phyloP scores from a whole-genome alignment of 2,113 vertebrate species.

The Campylomormyrus tamandua region DNA sequence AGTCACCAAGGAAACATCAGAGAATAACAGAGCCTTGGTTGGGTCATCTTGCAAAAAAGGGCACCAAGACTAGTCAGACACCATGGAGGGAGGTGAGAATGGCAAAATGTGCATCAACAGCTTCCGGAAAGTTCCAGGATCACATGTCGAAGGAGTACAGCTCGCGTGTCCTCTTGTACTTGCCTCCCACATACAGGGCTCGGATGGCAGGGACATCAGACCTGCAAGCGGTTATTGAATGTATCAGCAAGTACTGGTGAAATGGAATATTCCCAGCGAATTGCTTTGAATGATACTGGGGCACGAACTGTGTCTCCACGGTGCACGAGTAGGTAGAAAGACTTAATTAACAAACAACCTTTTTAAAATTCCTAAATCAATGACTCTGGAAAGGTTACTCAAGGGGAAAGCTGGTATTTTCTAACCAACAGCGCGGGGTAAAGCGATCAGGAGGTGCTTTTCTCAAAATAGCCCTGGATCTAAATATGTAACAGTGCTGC shows the following conservation, averaged over 20 bases:
- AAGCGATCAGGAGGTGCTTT: background rate
- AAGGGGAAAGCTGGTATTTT: background rate
- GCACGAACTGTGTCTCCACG: background rate
- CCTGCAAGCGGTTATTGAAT: background rate
- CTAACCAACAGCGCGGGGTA: background rate
- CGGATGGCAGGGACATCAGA: background rate
- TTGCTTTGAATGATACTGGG: background rate
- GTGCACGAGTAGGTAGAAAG: background rate
- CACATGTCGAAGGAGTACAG: background rate
- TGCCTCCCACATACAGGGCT: background rate
- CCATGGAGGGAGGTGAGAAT: background rate
- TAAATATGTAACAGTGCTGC: background rate
- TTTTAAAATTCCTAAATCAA: background rate
- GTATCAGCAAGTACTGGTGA: background rate
- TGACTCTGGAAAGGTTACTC: constrained; percentile 2
- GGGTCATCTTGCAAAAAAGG: background rate
- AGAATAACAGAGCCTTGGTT: background rate
- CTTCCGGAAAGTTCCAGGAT: background rate
- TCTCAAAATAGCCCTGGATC: constrained; percentile 2
- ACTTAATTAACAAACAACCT: background rate
- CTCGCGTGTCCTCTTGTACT: background rate
- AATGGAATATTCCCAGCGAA: background rate
- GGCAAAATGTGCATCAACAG: background rate
- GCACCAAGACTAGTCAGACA: background rate
- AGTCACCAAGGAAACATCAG: background rate